Evolutionary conservation across 92 coral and sea anemone species (phyloP).

Genomic region (Zoanthus gigantus): DNA sequence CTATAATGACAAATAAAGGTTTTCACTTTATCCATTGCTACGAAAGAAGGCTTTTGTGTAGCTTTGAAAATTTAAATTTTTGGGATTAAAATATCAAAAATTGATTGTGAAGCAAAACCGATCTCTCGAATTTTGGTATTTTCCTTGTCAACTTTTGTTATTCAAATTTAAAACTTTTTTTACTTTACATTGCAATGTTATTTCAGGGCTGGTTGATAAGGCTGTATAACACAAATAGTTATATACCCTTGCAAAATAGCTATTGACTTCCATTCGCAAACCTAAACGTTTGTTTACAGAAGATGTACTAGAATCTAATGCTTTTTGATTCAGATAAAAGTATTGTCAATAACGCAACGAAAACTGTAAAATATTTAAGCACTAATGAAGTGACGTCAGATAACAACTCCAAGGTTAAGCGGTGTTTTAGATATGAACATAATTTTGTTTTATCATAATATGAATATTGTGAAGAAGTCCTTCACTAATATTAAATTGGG

Average conservation of each 20-base stretch:
- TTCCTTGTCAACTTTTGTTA: neutral
- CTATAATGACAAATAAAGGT: constrained; percentile 1
- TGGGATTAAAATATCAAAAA: neutral
- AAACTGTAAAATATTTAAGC: neutral
- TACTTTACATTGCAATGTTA: neutral
- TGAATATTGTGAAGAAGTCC: no score
- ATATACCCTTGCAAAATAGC: neutral
- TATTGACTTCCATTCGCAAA: neutral
- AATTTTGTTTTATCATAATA: no score
- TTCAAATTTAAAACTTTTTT: neutral
- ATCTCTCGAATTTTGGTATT: neutral
- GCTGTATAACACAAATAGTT: constrained; percentile 29
- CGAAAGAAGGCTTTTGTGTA: neutral
- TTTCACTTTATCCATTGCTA: neutral
- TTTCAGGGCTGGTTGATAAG: neutral
- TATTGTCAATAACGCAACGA: neutral
- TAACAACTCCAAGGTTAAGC: no score
- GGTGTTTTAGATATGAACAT: no score
- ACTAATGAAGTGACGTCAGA: no score
- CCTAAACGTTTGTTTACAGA: neutral
- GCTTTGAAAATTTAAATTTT: neutral
- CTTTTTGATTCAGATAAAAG: neutral
- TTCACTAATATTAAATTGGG: no score
- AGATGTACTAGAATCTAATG: neutral
- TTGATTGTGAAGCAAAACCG: neutral